Evolutionary conservation across 2,888 invertebrate genomes (phyloP).

Genomic region (Ellobium chinense): DNA sequence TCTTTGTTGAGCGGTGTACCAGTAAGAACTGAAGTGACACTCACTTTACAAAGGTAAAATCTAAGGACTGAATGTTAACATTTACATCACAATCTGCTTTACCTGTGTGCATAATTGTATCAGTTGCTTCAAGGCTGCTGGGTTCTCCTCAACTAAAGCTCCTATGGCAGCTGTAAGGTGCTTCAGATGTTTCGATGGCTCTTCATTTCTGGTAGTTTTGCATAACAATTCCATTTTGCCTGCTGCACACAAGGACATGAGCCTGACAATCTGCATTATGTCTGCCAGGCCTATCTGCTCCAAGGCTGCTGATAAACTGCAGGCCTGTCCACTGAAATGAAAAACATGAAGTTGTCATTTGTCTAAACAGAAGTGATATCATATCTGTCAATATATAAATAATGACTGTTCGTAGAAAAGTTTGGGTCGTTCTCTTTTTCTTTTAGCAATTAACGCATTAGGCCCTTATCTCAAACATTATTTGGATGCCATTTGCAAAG

Average conservation of each 20-base stretch:
- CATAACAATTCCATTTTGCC: slow-evolving; percentile 80
- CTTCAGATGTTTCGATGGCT: slow-evolving; percentile 54
- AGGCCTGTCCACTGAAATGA: slow-evolving; percentile 78
- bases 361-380: neutral
- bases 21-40: too few relatives aligned
- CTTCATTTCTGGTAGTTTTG: slow-evolving; percentile 24
- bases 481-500: too few relatives aligned
- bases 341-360: slow-evolving; percentile 16
- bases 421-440: too few relatives aligned
- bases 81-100: slow-evolving; percentile 1
- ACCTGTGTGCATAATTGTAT: slow-evolving; percentile 83
- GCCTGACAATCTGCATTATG: slow-evolving; percentile 82
- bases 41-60: too few relatives aligned
- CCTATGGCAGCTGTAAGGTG: slow-evolving; percentile 80
- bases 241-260: slow-evolving; percentile 83
- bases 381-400: too few relatives aligned
- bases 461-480: too few relatives aligned
- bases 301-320: slow-evolving; percentile 80
- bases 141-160: slow-evolving; percentile 82
- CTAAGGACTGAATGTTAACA: too few relatives aligned
- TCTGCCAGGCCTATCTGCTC: slow-evolving; percentile 82
- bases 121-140: slow-evolving; percentile 82
- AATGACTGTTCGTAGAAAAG: too few relatives aligned
- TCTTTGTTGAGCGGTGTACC: too few relatives aligned
- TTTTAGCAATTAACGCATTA: too few relatives aligned